Evolutionary conservation across 2,888 invertebrate genomes (phyloP), one percentile per base, ranked within the genome.

Genomic region (Drosophila monieri): DNA sequence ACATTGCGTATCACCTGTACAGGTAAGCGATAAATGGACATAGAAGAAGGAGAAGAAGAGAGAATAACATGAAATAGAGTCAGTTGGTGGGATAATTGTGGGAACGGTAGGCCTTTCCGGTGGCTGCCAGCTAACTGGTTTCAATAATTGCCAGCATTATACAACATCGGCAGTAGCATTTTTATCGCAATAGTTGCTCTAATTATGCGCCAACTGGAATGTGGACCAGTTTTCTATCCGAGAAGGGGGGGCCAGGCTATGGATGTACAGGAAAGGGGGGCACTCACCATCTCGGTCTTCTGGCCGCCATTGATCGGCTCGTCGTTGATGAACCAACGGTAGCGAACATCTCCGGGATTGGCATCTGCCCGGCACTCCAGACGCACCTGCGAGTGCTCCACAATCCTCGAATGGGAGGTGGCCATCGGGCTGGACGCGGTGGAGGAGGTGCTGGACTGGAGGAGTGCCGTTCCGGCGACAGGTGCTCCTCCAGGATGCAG

Each of bases 321-420:
- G 83, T 96, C 96, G 92, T 97, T 97, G 88, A 97, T 93, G 91
- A 94, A 96, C 97, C 97, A 97, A 88, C 95, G 95, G 93, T 95
- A 98, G 37, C 95, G 94, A 67, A 97, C 94, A 86, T 95, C 95
- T 6, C 94, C 93, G 47, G 98, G 98, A 93, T 98, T 98, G 53
- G 97, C 98, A 80, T 97, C 95, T 4, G 97, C 97, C 81, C 94
- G 94, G 92, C 98, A 99, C 73, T 91, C 94, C 78, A 98, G 94
- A 89, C 94, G 93, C 44, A 98, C 96, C 90, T 96, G 96, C 59
- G 94, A 93, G 61, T 96, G 95, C 92, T 97, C 97, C 41, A 95
- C 94, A 76, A 96, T 95, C 23, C 94, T 94, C 1, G 53, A 21
- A 8, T 39, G 39, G 32, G 48, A 9, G 0, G 35, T 30, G 9